Percentiles rank a stretch among this genome's conserved stretches.
These are phyloP conservation scores for Glaucopsyche alexis DNA, from an alignment of 2,888 invertebrate species.

Conservation along the genomic window DNA sequence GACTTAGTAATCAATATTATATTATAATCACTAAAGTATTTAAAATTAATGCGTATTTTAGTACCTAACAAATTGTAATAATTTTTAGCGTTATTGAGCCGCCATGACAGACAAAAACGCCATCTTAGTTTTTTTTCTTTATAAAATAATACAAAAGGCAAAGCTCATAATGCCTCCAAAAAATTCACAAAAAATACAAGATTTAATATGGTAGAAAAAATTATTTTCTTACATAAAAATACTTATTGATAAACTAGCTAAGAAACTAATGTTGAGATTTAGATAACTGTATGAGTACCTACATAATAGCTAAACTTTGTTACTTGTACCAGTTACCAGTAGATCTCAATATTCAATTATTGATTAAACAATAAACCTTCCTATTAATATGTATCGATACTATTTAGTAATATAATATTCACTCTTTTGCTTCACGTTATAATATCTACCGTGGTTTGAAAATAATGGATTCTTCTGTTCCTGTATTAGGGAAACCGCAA, in stretches of 20 bases:
- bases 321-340: no score
- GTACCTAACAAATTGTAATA: slow-evolving; percentile 1
- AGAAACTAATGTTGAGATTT: no score
- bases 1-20: slow-evolving; percentile 25
- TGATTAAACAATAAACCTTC: background rate
- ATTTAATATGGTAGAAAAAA: no score
- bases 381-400: background rate
- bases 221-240: background rate
- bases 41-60: background rate
- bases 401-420: background rate
- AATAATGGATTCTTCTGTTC: slow-evolving; percentile 67
- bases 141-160: background rate
- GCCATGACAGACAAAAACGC: slow-evolving; percentile 23
- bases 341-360: background rate
- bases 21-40: background rate
- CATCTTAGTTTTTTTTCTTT: background rate
- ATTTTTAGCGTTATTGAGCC: slow-evolving; percentile 20
- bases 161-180: background rate
- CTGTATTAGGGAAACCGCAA: slow-evolving; percentile 83
- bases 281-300: no score
- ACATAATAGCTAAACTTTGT: background rate
- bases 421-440: background rate
- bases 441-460: background rate
- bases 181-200: no score
- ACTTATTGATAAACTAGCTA: no score